phyloP scores from a whole-genome alignment of 2,113 vertebrate genomes.

The Phodopus roborovskii region DNA sequence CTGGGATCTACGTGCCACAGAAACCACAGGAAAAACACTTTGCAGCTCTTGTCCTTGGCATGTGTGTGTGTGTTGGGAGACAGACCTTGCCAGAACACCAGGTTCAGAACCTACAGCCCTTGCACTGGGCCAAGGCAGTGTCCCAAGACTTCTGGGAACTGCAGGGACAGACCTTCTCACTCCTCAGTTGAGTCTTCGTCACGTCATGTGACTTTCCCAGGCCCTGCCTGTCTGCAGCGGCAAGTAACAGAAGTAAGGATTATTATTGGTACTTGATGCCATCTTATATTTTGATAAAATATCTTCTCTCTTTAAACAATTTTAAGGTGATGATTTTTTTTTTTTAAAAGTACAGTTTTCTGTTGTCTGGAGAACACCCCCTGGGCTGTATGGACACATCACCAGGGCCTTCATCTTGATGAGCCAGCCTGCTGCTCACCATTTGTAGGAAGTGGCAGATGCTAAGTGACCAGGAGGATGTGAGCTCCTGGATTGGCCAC shows the following conservation, averaged over 20 bases:
- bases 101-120: neutral
- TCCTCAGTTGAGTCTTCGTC: neutral
- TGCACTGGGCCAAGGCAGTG: neutral
- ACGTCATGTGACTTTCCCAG: neutral
- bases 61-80: neutral
- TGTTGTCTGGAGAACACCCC: no score
- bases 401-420: neutral
- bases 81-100: neutral
- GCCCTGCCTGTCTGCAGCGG: neutral
- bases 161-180: neutral
- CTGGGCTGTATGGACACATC: no score
- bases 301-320: neutral
- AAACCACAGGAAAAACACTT: neutral
- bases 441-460: neutral
- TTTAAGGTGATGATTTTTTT: neutral
- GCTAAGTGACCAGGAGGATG: neutral
- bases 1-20: neutral
- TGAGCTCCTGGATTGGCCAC: neutral
- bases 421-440: neutral
- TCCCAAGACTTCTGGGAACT: no score
- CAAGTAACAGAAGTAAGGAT: neutral
- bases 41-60: no score
- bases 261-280: accelerated
- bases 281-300: neutral
- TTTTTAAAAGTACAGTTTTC: neutral